Base-by-base conservation (phyloP, 2,888 invertebrate genomes). In the Chrysopilus asiliformis region DNA sequence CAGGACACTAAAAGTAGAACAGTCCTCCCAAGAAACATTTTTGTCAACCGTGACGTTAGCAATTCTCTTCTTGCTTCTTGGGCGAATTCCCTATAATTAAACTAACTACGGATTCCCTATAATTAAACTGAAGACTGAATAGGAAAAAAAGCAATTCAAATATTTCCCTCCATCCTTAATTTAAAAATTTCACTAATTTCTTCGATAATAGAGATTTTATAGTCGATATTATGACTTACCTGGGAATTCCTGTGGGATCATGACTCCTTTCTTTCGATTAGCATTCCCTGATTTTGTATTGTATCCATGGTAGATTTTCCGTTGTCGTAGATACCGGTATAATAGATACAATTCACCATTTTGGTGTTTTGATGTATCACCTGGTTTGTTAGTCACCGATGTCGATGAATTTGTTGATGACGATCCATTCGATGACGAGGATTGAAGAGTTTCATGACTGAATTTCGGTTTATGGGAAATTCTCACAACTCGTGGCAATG, bases 191-290 rank as follows among this genome's bases (percentile, higher is more conserved):
- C n/a, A n/a, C n/a, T n/a, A n/a, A n/a, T n/a, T n/a, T n/a, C n/a
- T n/a, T n/a, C n/a, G n/a, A n/a, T n/a, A n/a, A n/a, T n/a, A n/a
- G n/a, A n/a, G n/a, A n/a, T n/a, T n/a, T n/a, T n/a, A n/a, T n/a
- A n/a, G n/a, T n/a, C n/a, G n/a, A n/a, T n/a, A n/a, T n/a, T n/a
- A n/a, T n/a, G 22, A 47, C 52, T 55, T 42, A 63, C 63, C 63
- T 50, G 60, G 54, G 55, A 61, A 63, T 46, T 63, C 63, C 43
- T 63, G 63, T 16, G 63, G 63, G 49, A 63, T 62, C 38, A 59
- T 57, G 33, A 63, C 56, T 27, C 56, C 56, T 44, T 63, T 63
- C 33, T 63, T 63, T 35, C 59, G 53, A 45, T 55, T 58, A 25
- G 55, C 49, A 12, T 53, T 51, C 42, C 56, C 53, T 20, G 56